Base-by-base conservation (phyloP, 1,140 invertebrate genomes). In the Chionoecetes opilio region DNA sequence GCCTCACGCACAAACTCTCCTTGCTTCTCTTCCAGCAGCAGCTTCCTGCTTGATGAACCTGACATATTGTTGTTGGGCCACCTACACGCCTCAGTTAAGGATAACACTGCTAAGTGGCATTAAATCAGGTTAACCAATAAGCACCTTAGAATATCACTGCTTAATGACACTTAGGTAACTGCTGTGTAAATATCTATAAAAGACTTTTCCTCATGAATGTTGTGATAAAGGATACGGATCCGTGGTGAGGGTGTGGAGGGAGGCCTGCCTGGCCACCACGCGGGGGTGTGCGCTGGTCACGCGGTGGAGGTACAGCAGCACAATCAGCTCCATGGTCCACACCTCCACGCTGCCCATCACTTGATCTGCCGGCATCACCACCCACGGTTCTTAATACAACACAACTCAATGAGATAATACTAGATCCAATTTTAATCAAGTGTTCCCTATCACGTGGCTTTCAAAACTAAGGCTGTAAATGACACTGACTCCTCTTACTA, bases 271-370 rank as follows among this genome's bases (percentile, higher is more conserved):
- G n/a, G 96, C 96, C 6, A 94, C 26, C 53, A 93, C 94, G 14
- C 96, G 93, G n/a, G 96, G 96, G 53, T 96, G 96, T 38, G 96
- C 94, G 35, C 96, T 96, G 86, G 91, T 96, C 17, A 96, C 91
- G 5, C 96, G 96, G 82, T 96, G 96, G n/a, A 96, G 93, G 93
- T 96, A 96, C 34, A 96, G 89, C 32, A 95, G 32, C 34, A 95
- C 93, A 34, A 96, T 93, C 38, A 96, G 87, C 85, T 96, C 96
- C 88, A 95, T 93, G 32, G 96, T 96, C 93, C 94, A 93, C 32
- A 96, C 96, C 41, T 95, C 96, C 29, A 95, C 93, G 34, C 95
- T 93, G 5, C 95, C 93, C 91, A 95, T 95, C n/a, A 96, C 86
- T 75, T 92, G 93, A 93, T 96, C 96, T 96, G 93, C 8, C 26